Evolutionary conservation across 2,113 vertebrate species (phyloP), one percentile per base, ranked within the genome.

Genomic region (Rousettus leschenaultii): DNA sequence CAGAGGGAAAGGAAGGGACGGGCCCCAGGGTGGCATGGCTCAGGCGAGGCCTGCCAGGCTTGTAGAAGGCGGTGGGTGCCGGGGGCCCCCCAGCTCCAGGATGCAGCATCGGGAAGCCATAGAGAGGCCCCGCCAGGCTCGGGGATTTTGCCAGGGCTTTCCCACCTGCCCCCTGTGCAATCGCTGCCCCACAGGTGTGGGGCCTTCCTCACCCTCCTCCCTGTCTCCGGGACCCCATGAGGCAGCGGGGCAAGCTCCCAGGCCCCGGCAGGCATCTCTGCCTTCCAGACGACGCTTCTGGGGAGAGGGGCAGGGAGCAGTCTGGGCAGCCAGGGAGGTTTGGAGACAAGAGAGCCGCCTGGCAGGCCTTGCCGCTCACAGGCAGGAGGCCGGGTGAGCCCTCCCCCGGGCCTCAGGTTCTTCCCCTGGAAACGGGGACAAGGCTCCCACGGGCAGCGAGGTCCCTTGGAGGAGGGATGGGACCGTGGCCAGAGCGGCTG

Each of bases 101-200:
- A 38, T 18, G 22, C 1, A 6, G 51, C 21, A 18, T 24, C 45
- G 18, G 43, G 48, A 26, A 30, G 38, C n/a, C 1, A 48, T 8
- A 38, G 14, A 7, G 7, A n/a, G 53, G 40, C 48, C 66, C 75
- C 2, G 0, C 28, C 0, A 4, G 71, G 40, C 45, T 51, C 0
- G 89, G 95, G 87, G 59, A 28, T 89, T 96, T 95, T 18, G 16
- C 33, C 13, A 0, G 93, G 96, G 9, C 55, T 95, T 93, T 33
- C 89, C 94, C 77, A 0, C 5, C 66, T 4, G 19, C 22, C 6
- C 33, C 26, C 33, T 1, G 51, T 1, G 0, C 13, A 18, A 40
- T 26, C 4, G 55, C 57, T 26, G 45, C 55, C 38, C 11, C 1
- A 40, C 30, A 14, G 63, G 13, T 15, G 21, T 63, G 38, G 19